These are phyloP conservation scores for Leptopilina drosophilae DNA, from an alignment of 2,888 invertebrate genomes.

Conservation along the genomic window DNA sequence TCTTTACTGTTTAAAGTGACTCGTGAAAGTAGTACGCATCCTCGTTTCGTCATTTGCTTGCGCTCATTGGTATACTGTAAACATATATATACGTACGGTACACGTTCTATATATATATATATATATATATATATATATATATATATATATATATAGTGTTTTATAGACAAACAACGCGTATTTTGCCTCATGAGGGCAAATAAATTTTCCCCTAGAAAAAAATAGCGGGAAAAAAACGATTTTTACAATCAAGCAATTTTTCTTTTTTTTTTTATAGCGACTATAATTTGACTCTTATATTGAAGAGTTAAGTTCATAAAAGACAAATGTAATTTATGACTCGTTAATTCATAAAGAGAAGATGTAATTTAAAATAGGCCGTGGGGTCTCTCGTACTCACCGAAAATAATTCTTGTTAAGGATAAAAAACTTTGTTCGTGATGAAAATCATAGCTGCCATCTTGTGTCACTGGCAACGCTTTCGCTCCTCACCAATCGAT, in stretches of 20 bases:
- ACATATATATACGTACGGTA: conserved; percentile 53
- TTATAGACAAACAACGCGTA: conserved; percentile 46
- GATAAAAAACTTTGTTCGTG: not conserved
- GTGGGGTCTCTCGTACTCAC: conserved; percentile 21
- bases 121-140: too few relatives aligned
- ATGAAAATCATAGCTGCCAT: conserved; percentile 5
- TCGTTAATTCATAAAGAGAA: conserved; percentile 34
- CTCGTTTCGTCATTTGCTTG: conserved; percentile 57
- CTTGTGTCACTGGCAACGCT: not conserved
- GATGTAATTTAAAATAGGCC: conserved; percentile 36
- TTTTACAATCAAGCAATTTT: conserved; percentile 47
- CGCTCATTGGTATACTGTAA: conserved; percentile 46
- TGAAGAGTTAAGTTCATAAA: not conserved
- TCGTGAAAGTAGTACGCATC: conserved; percentile 62
- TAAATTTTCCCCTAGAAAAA: not conserved
- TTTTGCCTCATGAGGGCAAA: not conserved
- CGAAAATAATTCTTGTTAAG: conserved; percentile 19
- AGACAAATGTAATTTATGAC: not conserved
- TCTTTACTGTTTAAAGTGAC: conserved; percentile 28
- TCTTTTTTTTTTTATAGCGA: conserved; percentile 3
- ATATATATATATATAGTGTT: conserved; percentile 45
- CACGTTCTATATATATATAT: too few relatives aligned
- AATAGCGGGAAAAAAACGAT: conserved; percentile 37
- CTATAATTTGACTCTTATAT: conserved; percentile 43
- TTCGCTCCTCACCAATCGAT: too few relatives aligned